These are phyloP conservation scores for Nomada goodeniana DNA, from an alignment of 2,888 invertebrate genomes.

Conservation along the genomic window DNA sequence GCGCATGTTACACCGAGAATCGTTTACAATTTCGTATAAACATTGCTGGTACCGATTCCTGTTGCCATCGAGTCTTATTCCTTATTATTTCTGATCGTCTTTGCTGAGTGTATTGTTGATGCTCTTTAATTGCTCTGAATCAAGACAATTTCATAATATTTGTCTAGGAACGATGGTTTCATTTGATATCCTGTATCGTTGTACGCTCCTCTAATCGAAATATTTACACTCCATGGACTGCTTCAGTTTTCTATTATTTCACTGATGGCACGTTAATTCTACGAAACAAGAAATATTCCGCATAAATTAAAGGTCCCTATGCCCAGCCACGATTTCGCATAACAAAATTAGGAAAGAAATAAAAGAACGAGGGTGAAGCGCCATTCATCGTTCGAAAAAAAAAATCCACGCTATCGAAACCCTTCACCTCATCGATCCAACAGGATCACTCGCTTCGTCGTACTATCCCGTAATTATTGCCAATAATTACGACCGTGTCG, in stretches of 20 bases:
- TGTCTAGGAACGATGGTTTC: too few species aligned
- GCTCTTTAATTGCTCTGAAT: conserved; percentile 10
- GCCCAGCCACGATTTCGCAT: too few species aligned
- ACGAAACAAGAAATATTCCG: too few species aligned
- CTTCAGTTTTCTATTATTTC: too few species aligned
- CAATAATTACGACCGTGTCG: not conserved
- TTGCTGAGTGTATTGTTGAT: not conserved
- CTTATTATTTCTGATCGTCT: not conserved
- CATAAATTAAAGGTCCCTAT: too few species aligned
- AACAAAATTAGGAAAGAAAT: not conserved
- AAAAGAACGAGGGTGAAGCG: not conserved
- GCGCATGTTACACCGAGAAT: not conserved
- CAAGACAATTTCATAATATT: conserved; percentile 2
- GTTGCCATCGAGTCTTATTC: conserved; percentile 7
- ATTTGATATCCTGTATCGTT: too few species aligned
- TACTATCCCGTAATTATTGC: not conserved
- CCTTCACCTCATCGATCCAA: not conserved
- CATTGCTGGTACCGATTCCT: not conserved
- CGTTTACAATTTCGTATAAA: conserved; percentile 15
- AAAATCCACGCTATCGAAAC: not conserved
- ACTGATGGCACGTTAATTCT: too few species aligned
- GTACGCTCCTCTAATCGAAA: too few species aligned
- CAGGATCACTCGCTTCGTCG: not conserved
- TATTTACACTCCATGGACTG: too few species aligned
- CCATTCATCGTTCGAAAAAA: too few species aligned